phyloP scores from a whole-genome alignment of 2,797 vertebrate species.

The Phataginus tetradactyla region DNA sequence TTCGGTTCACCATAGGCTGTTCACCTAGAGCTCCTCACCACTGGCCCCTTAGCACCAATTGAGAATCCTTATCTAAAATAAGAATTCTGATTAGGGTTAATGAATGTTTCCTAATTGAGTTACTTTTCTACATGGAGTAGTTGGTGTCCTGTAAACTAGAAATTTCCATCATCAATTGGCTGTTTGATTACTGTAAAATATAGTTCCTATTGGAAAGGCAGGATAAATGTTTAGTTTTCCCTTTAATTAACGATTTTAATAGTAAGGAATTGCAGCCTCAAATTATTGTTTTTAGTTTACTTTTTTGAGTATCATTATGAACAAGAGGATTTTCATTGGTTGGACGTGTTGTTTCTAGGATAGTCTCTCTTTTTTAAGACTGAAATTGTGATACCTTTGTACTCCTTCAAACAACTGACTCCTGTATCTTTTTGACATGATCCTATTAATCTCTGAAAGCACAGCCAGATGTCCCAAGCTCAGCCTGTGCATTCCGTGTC shows the following conservation, averaged over 20 bases:
- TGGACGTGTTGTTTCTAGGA: not conserved
- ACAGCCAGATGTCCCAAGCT: not conserved
- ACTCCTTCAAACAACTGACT: not conserved
- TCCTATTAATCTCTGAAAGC: not conserved
- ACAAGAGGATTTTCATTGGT: not conserved
- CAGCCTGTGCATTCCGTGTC: not conserved
- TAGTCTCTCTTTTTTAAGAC: not conserved
- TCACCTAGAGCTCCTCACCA: not conserved
- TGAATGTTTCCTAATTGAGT: not conserved
- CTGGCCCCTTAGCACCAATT: not conserved
- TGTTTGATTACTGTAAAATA: not conserved
- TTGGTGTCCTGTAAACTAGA: not conserved
- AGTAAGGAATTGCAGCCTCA: not conserved
- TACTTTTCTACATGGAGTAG: not conserved
- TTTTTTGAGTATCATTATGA: not conserved
- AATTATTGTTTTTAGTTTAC: not conserved
- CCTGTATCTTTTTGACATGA: not conserved
- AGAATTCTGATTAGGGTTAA: not conserved
- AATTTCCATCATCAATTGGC: not conserved
- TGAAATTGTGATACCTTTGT: not conserved
- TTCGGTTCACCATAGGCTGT: not conserved
- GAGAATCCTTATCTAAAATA: not conserved
- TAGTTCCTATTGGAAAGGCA: not conserved
- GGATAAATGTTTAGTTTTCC: not conserved
- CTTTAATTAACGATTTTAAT: not conserved